Evolutionary conservation across 2,888 invertebrate genomes (phyloP), one percentile per base, ranked within the genome.

Genomic region (Diaperis boleti): DNA sequence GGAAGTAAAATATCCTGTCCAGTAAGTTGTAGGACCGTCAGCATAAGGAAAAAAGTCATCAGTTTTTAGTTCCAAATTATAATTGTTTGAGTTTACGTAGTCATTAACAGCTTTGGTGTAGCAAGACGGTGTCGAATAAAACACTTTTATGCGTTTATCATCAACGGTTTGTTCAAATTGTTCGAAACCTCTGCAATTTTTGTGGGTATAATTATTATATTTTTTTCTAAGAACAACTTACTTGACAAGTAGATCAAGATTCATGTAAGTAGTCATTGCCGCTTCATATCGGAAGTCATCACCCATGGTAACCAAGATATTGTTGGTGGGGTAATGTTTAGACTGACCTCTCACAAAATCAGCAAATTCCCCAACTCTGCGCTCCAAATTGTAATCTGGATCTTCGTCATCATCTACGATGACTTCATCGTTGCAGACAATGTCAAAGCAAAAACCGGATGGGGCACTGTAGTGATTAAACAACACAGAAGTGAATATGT

Each of bases 1-100:
- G 0, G 94, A 94, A 0, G 91, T 89, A 74, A 87, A 94, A 75
- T 92, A 94, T 0, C 97, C 98, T 0, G 96, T 94, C 98, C 97
- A 98, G 76, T 90, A 97, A 0, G 92, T 85, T 71, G 94, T 89
- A 0, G 88, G 85, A 74, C 91, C 91, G 57, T 90, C 90, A 1
- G 94, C 92, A 81, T 93, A 95, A 0, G 96, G 96, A 79, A 96
- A 94, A 84, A 95, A 95, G 76, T 96, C 96, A 70, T 94, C 93
- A 0, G 83, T 83, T 78, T 95, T 95, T 0, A 84, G 85, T 0
- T 92, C 85, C 6, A 66, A 31, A 20, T 14, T 33, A 5, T 39
- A 42, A 35, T 54, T 26, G 13, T 66, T 55, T 4, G 18, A 17
- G n/a, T 26, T 63, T 1, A 57, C 65, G 18, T 60, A 67, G 35